Evolutionary conservation across 2,797 vertebrate species (phyloP).

Genomic region (Melanotaenia nigrans): DNA sequence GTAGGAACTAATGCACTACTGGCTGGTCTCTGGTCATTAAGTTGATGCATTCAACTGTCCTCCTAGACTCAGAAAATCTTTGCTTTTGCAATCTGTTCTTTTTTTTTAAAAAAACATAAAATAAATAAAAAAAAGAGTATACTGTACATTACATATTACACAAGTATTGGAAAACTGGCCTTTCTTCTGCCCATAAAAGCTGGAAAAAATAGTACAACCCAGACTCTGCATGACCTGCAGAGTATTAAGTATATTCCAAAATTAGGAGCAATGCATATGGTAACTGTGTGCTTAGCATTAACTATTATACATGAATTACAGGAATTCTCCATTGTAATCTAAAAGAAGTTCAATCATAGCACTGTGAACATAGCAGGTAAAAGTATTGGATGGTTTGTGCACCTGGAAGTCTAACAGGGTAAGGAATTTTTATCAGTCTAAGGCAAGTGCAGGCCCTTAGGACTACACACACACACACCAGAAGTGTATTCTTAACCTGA

Average conservation of each 20-base stretch:
- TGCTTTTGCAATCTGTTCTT: background rate
- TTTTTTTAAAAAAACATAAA: background rate
- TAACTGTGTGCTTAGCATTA: slow-evolving; percentile 11
- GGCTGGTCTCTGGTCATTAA: slow-evolving; percentile 34
- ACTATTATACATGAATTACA: slow-evolving; percentile 22
- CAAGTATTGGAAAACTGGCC: no score
- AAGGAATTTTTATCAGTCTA: background rate
- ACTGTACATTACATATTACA: no score
- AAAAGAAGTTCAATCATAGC: background rate
- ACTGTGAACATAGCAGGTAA: background rate
- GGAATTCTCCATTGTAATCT: slow-evolving; percentile 5
- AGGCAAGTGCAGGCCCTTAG: background rate
- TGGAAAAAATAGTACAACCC: background rate
- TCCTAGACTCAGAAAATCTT: background rate
- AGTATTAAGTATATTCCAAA: background rate
- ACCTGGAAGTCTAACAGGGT: background rate
- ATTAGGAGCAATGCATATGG: background rate
- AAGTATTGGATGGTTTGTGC: background rate
- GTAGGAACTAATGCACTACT: slow-evolving; percentile 51
- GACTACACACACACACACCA: background rate
- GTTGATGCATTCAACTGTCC: slow-evolving; percentile 16
- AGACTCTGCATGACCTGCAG: background rate
- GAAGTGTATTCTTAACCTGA: background rate
- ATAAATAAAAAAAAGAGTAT: background rate
- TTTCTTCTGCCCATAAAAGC: background rate